Evolutionary conservation across 2,888 invertebrate species (phyloP).

Genomic region (Drosophila setosimentum): DNA sequence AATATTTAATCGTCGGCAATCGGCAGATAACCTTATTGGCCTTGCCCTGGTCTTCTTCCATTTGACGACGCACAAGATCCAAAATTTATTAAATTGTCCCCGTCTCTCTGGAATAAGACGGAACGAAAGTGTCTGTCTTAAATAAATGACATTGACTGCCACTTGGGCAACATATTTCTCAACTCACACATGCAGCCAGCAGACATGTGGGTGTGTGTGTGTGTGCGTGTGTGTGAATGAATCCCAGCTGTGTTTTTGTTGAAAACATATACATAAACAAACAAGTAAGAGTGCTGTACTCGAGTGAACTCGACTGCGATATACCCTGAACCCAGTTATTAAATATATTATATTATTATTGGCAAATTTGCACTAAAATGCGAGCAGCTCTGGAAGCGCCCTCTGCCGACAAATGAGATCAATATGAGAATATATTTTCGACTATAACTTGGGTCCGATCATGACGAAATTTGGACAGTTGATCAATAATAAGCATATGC

Average conservation of each 20-base stretch:
- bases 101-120: not conserved
- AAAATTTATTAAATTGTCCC: slow-evolving; percentile 8
- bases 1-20: not conserved
- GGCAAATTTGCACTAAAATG: too few relatives aligned
- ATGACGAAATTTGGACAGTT: too few relatives aligned
- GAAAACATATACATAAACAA: not conserved
- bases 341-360: too few relatives aligned
- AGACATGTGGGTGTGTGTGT: not conserved
- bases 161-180: slow-evolving; percentile 46
- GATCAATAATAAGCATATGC: too few relatives aligned
- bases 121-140: not conserved
- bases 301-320: too few relatives aligned
- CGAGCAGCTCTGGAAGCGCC: too few relatives aligned
- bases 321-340: too few relatives aligned
- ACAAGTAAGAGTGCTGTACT: too few relatives aligned
- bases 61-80: not conserved
- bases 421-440: too few relatives aligned
- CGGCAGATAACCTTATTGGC: not conserved
- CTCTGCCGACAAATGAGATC: too few relatives aligned
- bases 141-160: slow-evolving; percentile 39
- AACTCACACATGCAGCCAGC: slow-evolving; percentile 7
- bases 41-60: not conserved
- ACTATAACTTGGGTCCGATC: too few relatives aligned
- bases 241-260: not conserved
- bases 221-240: not conserved